Evolutionary conservation across 2,113 vertebrate genomes (phyloP).

Genomic region (Riparia riparia): DNA sequence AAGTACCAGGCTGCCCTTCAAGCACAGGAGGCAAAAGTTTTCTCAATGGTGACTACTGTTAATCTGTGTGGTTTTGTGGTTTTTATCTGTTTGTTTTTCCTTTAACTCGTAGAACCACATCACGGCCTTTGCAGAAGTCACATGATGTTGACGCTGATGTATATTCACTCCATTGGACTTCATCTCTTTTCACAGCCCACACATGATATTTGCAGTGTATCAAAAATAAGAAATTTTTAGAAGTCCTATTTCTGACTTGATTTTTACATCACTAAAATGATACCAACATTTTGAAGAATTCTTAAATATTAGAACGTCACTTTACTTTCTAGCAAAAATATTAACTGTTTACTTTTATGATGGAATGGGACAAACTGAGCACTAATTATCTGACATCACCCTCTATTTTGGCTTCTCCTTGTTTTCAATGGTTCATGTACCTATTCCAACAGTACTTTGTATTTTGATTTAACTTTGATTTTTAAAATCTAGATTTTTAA

Average conservation of each 20-base stretch:
- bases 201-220: slow-evolving; percentile 80
- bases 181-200: slow-evolving; percentile 91
- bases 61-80: slow-evolving; percentile 19
- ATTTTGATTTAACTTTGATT: slow-evolving; percentile 68
- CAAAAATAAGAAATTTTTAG: slow-evolving; percentile 66
- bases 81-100: slow-evolving; percentile 63
- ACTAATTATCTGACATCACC: slow-evolving; percentile 56
- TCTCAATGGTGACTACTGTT: not conserved
- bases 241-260: slow-evolving; percentile 72
- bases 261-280: slow-evolving; percentile 74
- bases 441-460: slow-evolving; percentile 54
- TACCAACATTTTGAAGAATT: slow-evolving; percentile 67
- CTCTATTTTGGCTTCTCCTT: slow-evolving; percentile 53
- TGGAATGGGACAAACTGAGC: slow-evolving; percentile 50
- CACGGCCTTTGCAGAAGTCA: slow-evolving; percentile 96
- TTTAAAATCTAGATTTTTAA: slow-evolving; percentile 68
- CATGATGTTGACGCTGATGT: slow-evolving; percentile 93
- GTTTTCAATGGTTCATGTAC: slow-evolving; percentile 65
- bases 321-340: slow-evolving; percentile 68
- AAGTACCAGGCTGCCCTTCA: not conserved
- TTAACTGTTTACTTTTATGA: slow-evolving; percentile 53
- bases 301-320: slow-evolving; percentile 68
- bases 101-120: slow-evolving; percentile 90
- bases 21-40: not conserved
- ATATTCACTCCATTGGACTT: slow-evolving; percentile 92